phyloP scores from a whole-genome alignment of 1,140 invertebrate species.

The Temnothorax curvispinosus region DNA sequence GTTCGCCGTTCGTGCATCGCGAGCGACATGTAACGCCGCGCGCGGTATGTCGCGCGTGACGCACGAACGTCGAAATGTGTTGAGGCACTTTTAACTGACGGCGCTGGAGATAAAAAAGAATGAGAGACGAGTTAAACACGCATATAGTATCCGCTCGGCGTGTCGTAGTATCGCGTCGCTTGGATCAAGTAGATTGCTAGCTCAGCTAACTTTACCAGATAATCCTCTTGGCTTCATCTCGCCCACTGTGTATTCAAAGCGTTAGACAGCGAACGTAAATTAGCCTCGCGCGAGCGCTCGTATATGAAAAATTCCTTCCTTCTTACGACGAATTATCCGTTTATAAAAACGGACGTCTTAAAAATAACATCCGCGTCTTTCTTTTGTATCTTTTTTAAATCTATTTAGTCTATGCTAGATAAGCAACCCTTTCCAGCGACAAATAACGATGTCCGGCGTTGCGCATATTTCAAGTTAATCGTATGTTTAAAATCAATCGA shows the following conservation, averaged over 20 bases:
- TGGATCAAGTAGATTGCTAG: conserved; percentile 44
- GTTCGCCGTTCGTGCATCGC: neutral
- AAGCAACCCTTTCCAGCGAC: neutral
- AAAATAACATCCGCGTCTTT: neutral
- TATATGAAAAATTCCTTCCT: neutral
- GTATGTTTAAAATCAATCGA: neutral
- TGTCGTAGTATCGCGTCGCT: conserved; percentile 28
- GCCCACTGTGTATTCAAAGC: neutral
- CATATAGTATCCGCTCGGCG: neutral
- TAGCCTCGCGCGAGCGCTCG: neutral
- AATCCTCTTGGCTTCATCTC: conserved; percentile 34
- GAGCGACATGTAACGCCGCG: neutral
- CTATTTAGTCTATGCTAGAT: neutral
- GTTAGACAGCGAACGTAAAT: conserved; percentile 9
- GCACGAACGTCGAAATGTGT: conserved; percentile 3
- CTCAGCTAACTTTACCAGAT: conserved; percentile 40
- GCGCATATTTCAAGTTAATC: neutral
- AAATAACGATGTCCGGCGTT: neutral
- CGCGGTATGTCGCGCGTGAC: neutral
- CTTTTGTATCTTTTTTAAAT: neutral
- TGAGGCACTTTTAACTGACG: neutral
- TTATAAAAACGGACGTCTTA: neutral
- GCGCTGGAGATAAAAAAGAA: neutral
- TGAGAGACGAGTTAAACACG: neutral
- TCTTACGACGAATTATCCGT: neutral